A percentile compares a stretch with the other conserved stretches of the same genome.
Evolutionary conservation across 1,140 invertebrate species (phyloP).

Genomic region (Ptiloglossa arizonensis): DNA sequence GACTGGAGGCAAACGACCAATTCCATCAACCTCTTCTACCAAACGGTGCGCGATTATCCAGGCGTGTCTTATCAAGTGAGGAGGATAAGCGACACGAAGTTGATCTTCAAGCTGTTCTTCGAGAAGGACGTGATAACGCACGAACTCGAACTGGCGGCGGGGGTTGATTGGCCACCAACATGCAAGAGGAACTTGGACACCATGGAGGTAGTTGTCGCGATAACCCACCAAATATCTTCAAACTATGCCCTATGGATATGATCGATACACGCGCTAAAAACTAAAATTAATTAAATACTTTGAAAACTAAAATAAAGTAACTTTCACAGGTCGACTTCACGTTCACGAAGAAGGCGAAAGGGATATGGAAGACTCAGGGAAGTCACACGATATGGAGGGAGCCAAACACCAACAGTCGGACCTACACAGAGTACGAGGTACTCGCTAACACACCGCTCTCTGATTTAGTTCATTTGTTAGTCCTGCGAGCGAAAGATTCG

Average conservation of each 20-base stretch:
- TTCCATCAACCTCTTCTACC: slow-evolving; percentile 71
- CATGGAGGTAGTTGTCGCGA: slow-evolving; percentile 65
- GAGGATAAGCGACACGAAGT: slow-evolving; percentile 65
- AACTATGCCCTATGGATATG: too few relatives aligned
- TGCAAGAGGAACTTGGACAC: slow-evolving; percentile 69
- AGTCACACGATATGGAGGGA: slow-evolving; percentile 59
- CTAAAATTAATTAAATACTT: too few relatives aligned
- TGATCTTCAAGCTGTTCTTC: slow-evolving; percentile 65
- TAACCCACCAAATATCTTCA: not conserved
- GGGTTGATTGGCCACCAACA: slow-evolving; percentile 77
- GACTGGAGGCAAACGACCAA: slow-evolving; percentile 78
- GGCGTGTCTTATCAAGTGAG: slow-evolving; percentile 66
- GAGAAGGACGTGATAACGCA: slow-evolving; percentile 65
- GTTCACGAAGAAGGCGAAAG: slow-evolving; percentile 70
- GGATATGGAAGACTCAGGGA: slow-evolving; percentile 75
- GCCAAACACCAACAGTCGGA: slow-evolving; percentile 54
- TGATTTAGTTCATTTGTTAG: slow-evolving; percentile 73
- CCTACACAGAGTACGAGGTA: slow-evolving; percentile 76
- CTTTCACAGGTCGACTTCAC: slow-evolving; percentile 70
- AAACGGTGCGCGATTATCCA: slow-evolving; percentile 52
- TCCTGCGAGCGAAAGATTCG: slow-evolving; percentile 73
- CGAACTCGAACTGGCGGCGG: slow-evolving; percentile 69
- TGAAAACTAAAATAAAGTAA: too few relatives aligned
- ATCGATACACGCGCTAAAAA: too few relatives aligned
- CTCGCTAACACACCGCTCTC: slow-evolving; percentile 74